Base-by-base conservation (phyloP, 1,140 invertebrate species). In the Akabosia matsudoensis region DNA sequence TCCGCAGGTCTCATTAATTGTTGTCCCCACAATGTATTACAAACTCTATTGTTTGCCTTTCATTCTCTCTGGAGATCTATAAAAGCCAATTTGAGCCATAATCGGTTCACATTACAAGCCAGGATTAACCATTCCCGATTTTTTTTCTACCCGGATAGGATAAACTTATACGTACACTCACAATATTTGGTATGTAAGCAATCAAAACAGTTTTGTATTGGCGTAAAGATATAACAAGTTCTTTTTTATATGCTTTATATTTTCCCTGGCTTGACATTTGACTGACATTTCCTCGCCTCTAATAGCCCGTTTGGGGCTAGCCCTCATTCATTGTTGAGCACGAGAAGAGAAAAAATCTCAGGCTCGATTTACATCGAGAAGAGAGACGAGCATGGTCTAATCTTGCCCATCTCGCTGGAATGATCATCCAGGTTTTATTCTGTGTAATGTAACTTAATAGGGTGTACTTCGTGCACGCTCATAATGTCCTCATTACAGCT, bases 201-300 rank as follows among this genome's bases (percentile, higher is more conserved):
- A 45, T 10, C 37, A 45, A 45, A 45, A 45, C 7, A 45, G 24
- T 3, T 51, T 51, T 51, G n/a, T 51, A 61, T 16, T 7, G 24
- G 24, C 4, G 24, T 16, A 61, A 61, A 61, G 54, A 24, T 14
- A 16, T 14, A 7, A 22, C 24, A 61, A 4, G 14, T 61, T 24
- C 7, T 14, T 61, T n/a, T n/a, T n/a, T 14, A 56, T 22, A 56
- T n/a, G 4, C 10, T 56, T 56, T 56, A 22, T 22, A 13, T 16
- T 56, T 56, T 56, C 24, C 28, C 26, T 30, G 45, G 74, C 73
- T 78, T 81, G 80, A 81, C 80, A 81, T 81, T 81, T 81, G 80
- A 79, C 80, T 81, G 80, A 79, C 80, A 81, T 81, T 81, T 81
- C 71, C 56, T 81, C 80, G 80, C 80, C 80, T 81, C 80, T 81